phyloP scores from a whole-genome alignment of 2,888 invertebrate species.

The Euproctis similis region DNA sequence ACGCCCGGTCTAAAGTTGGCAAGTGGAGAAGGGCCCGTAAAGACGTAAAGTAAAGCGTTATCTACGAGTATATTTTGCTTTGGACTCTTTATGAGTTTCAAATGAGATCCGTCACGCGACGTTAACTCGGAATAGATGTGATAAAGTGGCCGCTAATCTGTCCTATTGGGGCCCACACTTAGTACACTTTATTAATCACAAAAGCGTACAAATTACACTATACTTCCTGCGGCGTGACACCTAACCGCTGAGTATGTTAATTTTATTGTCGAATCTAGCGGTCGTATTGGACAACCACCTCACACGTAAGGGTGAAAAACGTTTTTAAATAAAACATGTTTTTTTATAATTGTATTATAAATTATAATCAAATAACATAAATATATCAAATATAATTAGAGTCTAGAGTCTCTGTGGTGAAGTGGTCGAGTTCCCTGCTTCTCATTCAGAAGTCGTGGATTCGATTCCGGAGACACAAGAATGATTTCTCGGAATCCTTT shows the following conservation, averaged over 20 bases:
- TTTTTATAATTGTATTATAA: too few species aligned
- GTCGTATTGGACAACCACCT: slow-evolving; percentile 60
- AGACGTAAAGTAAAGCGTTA: slow-evolving; percentile 71
- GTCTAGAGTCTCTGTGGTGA: too few species aligned
- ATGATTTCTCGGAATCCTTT: too few species aligned
- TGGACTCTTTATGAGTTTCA: slow-evolving; percentile 75
- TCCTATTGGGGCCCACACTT: slow-evolving; percentile 75
- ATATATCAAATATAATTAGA: too few species aligned
- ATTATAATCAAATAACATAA: too few species aligned
- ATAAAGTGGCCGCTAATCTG: slow-evolving; percentile 76
- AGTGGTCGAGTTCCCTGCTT: too few species aligned
- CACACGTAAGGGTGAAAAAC: slow-evolving; percentile 53
- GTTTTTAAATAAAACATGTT: too few species aligned
- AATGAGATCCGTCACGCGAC: slow-evolving; percentile 76
- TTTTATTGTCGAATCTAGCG: slow-evolving; percentile 66
- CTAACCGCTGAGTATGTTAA: slow-evolving; percentile 67
- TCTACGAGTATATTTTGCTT: slow-evolving; percentile 73
- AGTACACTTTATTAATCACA: slow-evolving; percentile 76
- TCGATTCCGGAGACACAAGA: too few species aligned
- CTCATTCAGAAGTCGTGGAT: too few species aligned
- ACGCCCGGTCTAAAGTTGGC: slow-evolving; percentile 52
- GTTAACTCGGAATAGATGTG: slow-evolving; percentile 74
- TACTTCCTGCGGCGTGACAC: slow-evolving; percentile 71
- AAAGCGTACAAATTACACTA: slow-evolving; percentile 74
- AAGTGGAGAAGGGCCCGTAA: slow-evolving; percentile 68